Evolutionary conservation across 1,140 invertebrate species (phyloP), one percentile per base, ranked within the genome.

Genomic region (Anastrepha obliqua): DNA sequence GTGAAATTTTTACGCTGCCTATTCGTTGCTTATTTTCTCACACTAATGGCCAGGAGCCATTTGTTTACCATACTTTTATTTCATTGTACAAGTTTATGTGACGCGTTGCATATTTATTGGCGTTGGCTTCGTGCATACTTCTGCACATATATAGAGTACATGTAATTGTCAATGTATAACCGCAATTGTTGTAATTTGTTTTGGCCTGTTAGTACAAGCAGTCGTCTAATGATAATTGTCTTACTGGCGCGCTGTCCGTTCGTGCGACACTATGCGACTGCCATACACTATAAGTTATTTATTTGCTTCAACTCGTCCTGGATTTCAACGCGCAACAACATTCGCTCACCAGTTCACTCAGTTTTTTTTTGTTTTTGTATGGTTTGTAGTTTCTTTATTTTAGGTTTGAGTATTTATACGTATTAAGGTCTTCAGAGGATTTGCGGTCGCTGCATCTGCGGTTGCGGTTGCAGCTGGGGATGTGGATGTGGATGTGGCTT

Each of bases 191-290:
- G 39, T 74, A 15, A 44, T 74, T 74, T 74, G 42, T 74, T 74
- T 74, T 47, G 39, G 29, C 6, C 39, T 29, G 29, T 29, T 29
- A 29, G 29, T 29, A 29, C 29, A 1, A 29, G 42, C 7, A 29
- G n/a, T 29, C 74, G 74, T n/a, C 74, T 55, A 55, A 20, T 47
- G 74, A 9, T 81, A 20, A 81, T n/a, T 81, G 47, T 47, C 74
- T 81, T 47, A 81, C 74, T 81, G 74, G 74, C 74, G 20, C 74
- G 55, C 74, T 81, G 74, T 81, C 74, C 74, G 47, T 81, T 20
- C 47, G 47, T 81, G 74, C 74, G 29, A 81, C 74, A 47, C 74
- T 81, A 81, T 81, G 74, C 74, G 74, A 81, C 74, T 81, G 74
- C 17, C 47, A 81, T 81, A 47, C 74, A 81, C 7, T 81, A 81